Percentiles rank a stretch among this genome's conserved stretches.
Conservation (phyloP, 1,140 invertebrate species). For the Diprion similis region DNA sequence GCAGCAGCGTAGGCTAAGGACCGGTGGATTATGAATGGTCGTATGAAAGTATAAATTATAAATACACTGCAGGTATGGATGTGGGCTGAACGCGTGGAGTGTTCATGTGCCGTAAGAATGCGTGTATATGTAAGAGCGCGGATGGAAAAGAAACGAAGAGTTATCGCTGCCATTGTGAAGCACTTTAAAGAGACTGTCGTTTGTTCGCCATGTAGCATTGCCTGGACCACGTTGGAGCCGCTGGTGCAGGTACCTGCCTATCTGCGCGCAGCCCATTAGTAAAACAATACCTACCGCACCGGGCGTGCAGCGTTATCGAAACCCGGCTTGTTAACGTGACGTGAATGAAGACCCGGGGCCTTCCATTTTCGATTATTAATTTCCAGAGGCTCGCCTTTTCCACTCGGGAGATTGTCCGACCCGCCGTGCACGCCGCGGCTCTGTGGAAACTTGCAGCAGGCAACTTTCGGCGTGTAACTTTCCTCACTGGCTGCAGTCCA, state of each 20-base stretch:
- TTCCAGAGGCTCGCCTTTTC: too few relatives aligned
- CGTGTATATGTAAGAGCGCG: neutral
- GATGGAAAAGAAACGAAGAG: neutral
- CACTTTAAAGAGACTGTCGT: slow-evolving; percentile 5
- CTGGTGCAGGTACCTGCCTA: neutral
- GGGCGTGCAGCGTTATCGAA: neutral
- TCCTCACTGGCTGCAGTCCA: too few relatives aligned
- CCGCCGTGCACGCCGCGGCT: too few relatives aligned
- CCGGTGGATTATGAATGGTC: neutral
- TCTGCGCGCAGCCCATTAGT: neutral
- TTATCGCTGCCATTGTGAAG: slow-evolving; percentile 7
- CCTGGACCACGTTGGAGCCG: neutral
- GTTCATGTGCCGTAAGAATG: neutral
- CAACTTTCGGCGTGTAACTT: too few relatives aligned
- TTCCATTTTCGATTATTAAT: neutral
- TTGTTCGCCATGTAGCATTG: neutral
- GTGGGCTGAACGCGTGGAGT: too few relatives aligned
- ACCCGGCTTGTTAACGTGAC: slow-evolving; percentile 2
- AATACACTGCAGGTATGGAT: neutral
- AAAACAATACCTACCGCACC: neutral
- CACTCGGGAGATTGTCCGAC: too few relatives aligned
- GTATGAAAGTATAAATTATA: slow-evolving; percentile 4
- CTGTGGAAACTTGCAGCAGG: too few relatives aligned
- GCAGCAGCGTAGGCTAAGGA: neutral
- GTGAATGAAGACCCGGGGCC: neutral